phyloP scores from a whole-genome alignment of 2,797 vertebrate species.

The Karalla daura region DNA sequence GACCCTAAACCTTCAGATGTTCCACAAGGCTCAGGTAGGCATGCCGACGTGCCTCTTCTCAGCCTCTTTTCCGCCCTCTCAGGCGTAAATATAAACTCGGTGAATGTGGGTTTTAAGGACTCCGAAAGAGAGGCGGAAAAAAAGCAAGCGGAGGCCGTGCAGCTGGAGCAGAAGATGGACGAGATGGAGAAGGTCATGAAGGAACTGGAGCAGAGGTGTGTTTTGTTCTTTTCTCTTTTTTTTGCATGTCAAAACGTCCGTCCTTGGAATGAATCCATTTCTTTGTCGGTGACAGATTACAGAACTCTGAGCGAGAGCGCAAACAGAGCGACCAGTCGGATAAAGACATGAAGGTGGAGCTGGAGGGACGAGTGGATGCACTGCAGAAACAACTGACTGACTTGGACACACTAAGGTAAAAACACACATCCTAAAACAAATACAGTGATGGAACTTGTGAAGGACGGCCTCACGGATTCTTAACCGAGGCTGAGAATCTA shows the following conservation, averaged over 20 bases:
- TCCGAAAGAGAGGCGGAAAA: slow-evolving; percentile 86
- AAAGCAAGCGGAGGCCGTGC: slow-evolving; percentile 87
- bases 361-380: slow-evolving; percentile 82
- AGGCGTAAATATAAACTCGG: not conserved
- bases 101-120: slow-evolving; percentile 77
- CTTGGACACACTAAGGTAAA: slow-evolving; percentile 89
- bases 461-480: not conserved
- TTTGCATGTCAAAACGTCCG: not conserved
- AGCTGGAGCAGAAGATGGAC: slow-evolving; percentile 89
- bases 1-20: slow-evolving; percentile 96
- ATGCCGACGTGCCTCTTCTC: not conserved
- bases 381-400: slow-evolving; percentile 89
- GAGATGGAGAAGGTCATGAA: slow-evolving; percentile 89
- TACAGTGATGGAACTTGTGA: not conserved
- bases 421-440: not conserved
- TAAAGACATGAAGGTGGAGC: slow-evolving; percentile 86
- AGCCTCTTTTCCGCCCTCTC: not conserved
- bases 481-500: no score
- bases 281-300: slow-evolving; percentile 78
- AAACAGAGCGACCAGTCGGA: slow-evolving; percentile 86
- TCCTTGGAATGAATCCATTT: not conserved
- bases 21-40: slow-evolving; percentile 93
- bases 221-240: no score
- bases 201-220: slow-evolving; percentile 88
- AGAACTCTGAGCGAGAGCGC: slow-evolving; percentile 85